A percentile compares a stretch with the other conserved stretches of the same genome.
Conservation (phyloP, 2,113 vertebrate species). For the Plecotus auritus region DNA sequence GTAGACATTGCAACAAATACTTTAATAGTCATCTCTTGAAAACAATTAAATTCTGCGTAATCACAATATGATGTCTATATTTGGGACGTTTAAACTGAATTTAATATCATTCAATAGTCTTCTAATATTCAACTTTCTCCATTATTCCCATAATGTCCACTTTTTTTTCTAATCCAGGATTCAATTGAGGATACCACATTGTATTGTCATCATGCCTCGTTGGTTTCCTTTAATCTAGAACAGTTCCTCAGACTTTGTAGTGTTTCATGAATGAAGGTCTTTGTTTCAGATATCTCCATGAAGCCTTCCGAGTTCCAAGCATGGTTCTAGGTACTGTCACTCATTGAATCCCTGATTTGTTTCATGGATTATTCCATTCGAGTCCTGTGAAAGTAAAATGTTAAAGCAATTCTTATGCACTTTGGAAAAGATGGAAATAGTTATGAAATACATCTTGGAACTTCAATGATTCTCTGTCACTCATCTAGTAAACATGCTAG, state of each 20-base stretch:
- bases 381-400: neutral
- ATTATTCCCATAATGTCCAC: neutral
- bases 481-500: neutral
- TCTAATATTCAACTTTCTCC: conserved; percentile 1
- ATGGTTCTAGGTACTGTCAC: neutral
- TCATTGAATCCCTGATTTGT: neutral
- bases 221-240: neutral
- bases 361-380: neutral
- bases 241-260: neutral
- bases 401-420: neutral
- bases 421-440: neutral
- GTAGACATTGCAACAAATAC: neutral
- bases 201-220: neutral
- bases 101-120: neutral
- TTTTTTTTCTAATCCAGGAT: neutral
- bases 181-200: neutral
- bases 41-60: neutral
- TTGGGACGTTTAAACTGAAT: neutral
- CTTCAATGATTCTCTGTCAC: neutral
- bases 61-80: neutral
- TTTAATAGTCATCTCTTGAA: neutral
- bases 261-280: neutral
- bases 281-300: neutral
- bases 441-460: neutral
- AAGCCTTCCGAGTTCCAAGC: neutral